Percentiles rank a stretch among this genome's conserved stretches.
Conservation (phyloP, 2,888 invertebrate species). For the Nomada lathburiana region DNA sequence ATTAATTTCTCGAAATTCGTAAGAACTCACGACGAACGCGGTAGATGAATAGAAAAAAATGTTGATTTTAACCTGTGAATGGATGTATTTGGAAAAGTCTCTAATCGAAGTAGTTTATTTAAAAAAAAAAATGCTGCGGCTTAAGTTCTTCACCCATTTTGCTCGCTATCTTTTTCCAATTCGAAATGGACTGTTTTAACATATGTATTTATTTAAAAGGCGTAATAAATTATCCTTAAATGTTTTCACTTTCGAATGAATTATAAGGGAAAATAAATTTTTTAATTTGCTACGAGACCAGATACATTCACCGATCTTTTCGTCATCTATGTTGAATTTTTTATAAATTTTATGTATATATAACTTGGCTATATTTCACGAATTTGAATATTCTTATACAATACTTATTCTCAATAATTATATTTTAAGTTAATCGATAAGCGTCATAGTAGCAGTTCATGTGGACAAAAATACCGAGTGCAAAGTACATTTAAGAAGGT, state of each 20-base stretch:
- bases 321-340: background rate
- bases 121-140: too few relatives aligned
- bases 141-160: background rate
- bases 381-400: background rate
- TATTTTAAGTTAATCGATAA: constrained; percentile 6
- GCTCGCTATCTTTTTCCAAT: background rate
- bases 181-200: background rate
- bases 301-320: background rate
- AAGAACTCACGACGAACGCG: background rate
- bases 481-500: constrained; percentile 14
- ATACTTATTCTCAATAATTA: background rate
- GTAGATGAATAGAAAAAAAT: background rate
- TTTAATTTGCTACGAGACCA: too few relatives aligned
- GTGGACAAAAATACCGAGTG: constrained; percentile 10
- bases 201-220: background rate
- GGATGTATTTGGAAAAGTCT: constrained; percentile 7
- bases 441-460: background rate
- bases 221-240: background rate
- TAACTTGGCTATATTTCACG: too few relatives aligned
- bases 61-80: background rate
- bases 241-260: background rate
- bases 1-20: background rate
- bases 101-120: background rate
- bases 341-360: background rate
- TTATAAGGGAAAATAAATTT: background rate